Conservation (phyloP, 2,888 invertebrate genomes). For the Pristionchus japonicus region DNA sequence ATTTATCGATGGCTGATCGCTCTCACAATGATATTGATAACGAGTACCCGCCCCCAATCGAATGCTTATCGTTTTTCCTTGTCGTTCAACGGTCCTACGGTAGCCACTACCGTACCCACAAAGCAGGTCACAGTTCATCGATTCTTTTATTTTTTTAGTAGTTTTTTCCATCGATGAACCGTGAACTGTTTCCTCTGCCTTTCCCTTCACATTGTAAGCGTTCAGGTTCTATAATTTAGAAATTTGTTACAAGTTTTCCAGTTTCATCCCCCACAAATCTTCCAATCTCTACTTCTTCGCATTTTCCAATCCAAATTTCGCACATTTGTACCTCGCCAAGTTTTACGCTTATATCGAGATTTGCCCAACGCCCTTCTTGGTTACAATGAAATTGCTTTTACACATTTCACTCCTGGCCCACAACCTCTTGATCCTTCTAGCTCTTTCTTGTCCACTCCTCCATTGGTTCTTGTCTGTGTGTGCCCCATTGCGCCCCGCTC, state of each 20-base stretch:
- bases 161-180: neutral
- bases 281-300: neutral
- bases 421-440: constrained; percentile 25
- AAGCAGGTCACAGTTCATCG: neutral
- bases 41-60: neutral
- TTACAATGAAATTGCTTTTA: neutral
- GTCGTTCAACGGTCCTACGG: neutral
- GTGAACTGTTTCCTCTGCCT: neutral
- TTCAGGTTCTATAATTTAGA: neutral
- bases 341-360: constrained; percentile 7
- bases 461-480: constrained; percentile 22
- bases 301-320: neutral
- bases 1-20: neutral
- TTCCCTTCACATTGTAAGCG: neutral
- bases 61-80: neutral
- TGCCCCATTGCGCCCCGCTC: constrained; percentile 14
- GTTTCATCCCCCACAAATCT: neutral
- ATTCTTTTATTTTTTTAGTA: neutral
- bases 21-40: neutral
- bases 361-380: neutral
- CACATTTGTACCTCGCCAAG: neutral
- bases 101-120: neutral
- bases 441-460: constrained; percentile 17
- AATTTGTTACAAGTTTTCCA: neutral
- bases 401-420: neutral